These are phyloP conservation scores for Agrochola litura DNA, from an alignment of 2,888 invertebrate species.

Conservation along the genomic window DNA sequence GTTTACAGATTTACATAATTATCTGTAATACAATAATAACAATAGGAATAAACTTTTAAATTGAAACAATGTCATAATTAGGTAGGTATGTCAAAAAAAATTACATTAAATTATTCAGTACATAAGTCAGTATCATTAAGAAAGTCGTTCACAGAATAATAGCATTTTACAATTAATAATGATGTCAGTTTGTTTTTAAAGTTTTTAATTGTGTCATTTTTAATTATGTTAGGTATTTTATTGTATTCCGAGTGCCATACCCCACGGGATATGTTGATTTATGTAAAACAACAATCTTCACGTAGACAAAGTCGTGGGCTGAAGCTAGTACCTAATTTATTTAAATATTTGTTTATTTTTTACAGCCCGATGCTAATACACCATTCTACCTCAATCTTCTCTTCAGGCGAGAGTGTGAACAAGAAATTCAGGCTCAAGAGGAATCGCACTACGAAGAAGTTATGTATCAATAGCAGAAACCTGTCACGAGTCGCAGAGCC, in stretches of 20 bases:
- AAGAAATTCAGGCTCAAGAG: constrained; percentile 21
- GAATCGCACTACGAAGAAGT: constrained; percentile 17
- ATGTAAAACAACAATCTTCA: neutral
- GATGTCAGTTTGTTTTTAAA: too few species aligned
- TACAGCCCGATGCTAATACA: neutral
- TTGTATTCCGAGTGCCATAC: neutral
- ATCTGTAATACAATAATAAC: too few species aligned
- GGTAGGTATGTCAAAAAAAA: too few species aligned
- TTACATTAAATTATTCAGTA: too few species aligned
- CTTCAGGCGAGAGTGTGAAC: constrained; percentile 17
- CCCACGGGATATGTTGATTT: neutral
- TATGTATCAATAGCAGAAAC: constrained; percentile 7
- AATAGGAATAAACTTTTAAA: too few species aligned
- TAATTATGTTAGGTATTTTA: too few species aligned
- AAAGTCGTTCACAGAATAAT: too few species aligned
- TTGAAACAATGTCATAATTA: too few species aligned
- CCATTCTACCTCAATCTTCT: constrained; percentile 25
- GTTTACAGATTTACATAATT: too few species aligned
- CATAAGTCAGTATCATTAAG: too few species aligned
- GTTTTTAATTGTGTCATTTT: too few species aligned
- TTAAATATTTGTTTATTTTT: neutral
- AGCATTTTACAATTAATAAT: too few species aligned
- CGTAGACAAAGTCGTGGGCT: neutral
- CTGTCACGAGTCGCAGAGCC: neutral
- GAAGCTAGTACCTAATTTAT: neutral